Evolutionary conservation across 1,140 invertebrate species (phyloP).

Genomic region (Telenomus remus): DNA sequence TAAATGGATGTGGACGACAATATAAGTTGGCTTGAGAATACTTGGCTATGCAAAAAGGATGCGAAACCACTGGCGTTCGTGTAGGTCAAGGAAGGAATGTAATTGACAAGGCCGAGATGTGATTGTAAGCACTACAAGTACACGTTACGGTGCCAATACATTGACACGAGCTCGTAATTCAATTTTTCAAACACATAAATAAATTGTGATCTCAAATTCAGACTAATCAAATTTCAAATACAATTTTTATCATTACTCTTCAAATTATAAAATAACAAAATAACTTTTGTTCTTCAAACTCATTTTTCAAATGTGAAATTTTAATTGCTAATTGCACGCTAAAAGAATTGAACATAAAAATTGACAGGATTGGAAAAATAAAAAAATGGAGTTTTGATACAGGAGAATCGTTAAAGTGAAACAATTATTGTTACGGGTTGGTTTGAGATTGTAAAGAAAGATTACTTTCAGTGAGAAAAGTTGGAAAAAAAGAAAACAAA

Average conservation of each 20-base stretch:
- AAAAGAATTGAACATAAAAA: no score
- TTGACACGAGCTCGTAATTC: conserved; percentile 39
- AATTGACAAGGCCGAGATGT: conserved; percentile 63
- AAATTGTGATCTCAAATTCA: conserved; percentile 21
- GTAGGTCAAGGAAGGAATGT: conserved; percentile 64
- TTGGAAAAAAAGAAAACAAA: conserved; percentile 13
- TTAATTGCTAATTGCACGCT: no score
- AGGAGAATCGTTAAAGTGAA: no score
- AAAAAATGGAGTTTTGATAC: no score
- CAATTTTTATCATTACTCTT: no score
- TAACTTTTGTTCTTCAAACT: no score
- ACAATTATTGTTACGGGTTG: no score
- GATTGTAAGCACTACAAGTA: conserved; percentile 59
- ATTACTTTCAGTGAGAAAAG: no score
- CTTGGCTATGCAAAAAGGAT: conserved; percentile 59
- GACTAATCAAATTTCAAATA: neutral
- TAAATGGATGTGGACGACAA: conserved; percentile 38
- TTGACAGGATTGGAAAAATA: no score
- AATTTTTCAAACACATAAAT: conserved; percentile 29
- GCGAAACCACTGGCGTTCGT: conserved; percentile 57
- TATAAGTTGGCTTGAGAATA: conserved; percentile 46
- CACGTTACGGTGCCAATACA: conserved; percentile 30
- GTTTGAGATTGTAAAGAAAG: no score
- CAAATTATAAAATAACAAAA: no score
- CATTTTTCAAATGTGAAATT: no score